Evolutionary conservation across 2,888 invertebrate genomes (phyloP).

Genomic region (Luffia ferchaultella): DNA sequence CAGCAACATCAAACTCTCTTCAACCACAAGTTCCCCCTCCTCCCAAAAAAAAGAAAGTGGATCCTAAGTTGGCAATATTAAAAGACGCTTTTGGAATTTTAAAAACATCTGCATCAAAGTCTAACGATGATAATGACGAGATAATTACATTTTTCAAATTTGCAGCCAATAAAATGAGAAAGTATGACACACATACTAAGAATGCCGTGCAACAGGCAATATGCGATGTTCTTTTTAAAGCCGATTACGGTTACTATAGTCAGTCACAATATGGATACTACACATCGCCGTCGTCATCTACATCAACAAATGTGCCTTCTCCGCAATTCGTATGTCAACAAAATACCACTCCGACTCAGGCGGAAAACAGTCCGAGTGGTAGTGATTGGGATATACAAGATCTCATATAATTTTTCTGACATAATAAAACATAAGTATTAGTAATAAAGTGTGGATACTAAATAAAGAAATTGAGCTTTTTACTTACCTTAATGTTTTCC

Average conservation of each 20-base stretch:
- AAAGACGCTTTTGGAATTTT: slow-evolving; percentile 9
- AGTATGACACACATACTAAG: slow-evolving; percentile 9
- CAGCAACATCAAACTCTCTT: slow-evolving; percentile 5
- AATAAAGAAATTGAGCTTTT: slow-evolving; percentile 7
- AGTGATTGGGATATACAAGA: slow-evolving; percentile 7
- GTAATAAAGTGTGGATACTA: slow-evolving; percentile 4
- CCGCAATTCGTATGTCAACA: slow-evolving; percentile 8
- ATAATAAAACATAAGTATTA: slow-evolving; percentile 7
- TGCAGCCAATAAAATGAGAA: slow-evolving; percentile 10
- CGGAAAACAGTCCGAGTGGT: slow-evolving; percentile 7
- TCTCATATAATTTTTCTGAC: slow-evolving; percentile 9
- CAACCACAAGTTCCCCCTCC: slow-evolving; percentile 5
- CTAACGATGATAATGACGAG: slow-evolving; percentile 9
- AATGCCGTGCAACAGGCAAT: slow-evolving; percentile 9
- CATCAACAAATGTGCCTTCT: slow-evolving; percentile 9
- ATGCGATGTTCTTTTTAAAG: slow-evolving; percentile 9
- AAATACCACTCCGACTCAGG: slow-evolving; percentile 9
- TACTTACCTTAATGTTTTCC: slow-evolving; percentile 10
- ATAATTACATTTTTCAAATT: slow-evolving; percentile 10
- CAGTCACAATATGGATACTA: slow-evolving; percentile 6
- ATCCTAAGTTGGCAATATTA: slow-evolving; percentile 10
- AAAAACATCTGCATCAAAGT: slow-evolving; percentile 7
- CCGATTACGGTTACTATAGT: slow-evolving; percentile 7
- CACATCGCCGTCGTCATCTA: slow-evolving; percentile 6
- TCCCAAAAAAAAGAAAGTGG: slow-evolving; percentile 9